Evolutionary conservation across 2,797 vertebrate species (phyloP).

Genomic region (Tiaroga cobitis): DNA sequence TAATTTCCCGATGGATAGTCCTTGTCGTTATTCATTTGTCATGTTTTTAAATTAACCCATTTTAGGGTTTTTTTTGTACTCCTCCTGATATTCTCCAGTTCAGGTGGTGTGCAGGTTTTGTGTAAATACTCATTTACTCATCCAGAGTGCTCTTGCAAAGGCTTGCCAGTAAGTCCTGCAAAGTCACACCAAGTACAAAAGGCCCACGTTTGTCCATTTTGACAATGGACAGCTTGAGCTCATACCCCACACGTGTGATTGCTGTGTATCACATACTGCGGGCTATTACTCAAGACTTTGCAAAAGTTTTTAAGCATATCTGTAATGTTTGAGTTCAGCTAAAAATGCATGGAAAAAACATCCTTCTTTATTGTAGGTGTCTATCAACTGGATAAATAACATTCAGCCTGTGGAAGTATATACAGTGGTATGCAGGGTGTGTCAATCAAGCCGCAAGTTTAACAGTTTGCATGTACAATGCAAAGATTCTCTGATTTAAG

Average conservation of each 20-base stretch:
- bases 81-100: constrained; percentile 46
- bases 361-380: constrained; percentile 25
- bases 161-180: constrained; percentile 48
- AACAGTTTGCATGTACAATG: neutral
- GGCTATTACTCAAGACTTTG: constrained; percentile 33
- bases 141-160: constrained; percentile 48
- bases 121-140: constrained; percentile 37
- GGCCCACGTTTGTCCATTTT: constrained; percentile 8
- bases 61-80: constrained; percentile 37
- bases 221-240: constrained; percentile 26
- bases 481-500: neutral
- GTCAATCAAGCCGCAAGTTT: neutral
- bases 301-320: constrained; percentile 4
- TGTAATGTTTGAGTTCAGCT: constrained; percentile 15
- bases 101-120: constrained; percentile 46
- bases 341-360: neutral
- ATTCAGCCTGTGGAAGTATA: neutral
- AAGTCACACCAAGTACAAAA: constrained; percentile 41
- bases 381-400: neutral
- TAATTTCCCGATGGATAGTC: constrained; percentile 52
- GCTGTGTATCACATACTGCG: constrained; percentile 15
- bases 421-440: neutral
- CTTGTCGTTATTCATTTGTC: constrained; percentile 49
- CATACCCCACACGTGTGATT: constrained; percentile 11
- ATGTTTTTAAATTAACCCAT: constrained; percentile 38